These are phyloP conservation scores for Agapornis canus DNA, from an alignment of 2,797 vertebrate genomes.

Conservation along the genomic window DNA sequence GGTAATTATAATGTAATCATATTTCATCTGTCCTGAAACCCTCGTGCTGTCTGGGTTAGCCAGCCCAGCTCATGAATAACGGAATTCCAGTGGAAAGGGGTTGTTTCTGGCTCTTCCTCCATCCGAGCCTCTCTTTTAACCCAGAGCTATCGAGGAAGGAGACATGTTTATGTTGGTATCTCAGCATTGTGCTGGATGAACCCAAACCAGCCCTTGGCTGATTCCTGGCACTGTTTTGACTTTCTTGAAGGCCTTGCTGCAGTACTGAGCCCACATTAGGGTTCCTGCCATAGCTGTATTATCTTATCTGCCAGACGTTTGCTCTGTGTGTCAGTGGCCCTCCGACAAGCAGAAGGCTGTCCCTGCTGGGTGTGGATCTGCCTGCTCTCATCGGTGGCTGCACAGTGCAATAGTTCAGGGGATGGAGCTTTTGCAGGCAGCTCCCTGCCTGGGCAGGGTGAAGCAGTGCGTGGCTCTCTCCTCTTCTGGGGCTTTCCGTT, in stretches of 20 bases:
- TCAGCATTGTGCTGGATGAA: background rate
- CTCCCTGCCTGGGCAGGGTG: background rate
- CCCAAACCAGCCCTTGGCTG: background rate
- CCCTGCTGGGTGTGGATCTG: background rate
- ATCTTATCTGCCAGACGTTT: background rate
- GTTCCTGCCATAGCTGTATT: background rate
- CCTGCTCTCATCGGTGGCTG: background rate
- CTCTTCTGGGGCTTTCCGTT: background rate
- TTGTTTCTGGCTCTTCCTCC: background rate
- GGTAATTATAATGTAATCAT: constrained; percentile 13
- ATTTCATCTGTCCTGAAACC: constrained; percentile 11
- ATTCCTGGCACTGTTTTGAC: background rate
- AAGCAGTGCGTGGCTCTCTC: background rate
- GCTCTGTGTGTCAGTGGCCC: background rate
- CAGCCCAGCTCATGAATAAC: background rate
- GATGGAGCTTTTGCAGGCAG: background rate
- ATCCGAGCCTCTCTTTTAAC: background rate
- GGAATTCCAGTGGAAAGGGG: background rate
- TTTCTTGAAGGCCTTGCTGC: background rate
- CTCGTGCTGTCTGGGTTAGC: background rate
- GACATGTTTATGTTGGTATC: background rate
- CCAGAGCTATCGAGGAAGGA: background rate
- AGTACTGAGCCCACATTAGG: background rate
- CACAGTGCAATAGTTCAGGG: background rate
- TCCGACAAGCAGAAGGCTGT: background rate